These are phyloP conservation scores for Brachycybe producta DNA, from an alignment of 2,888 invertebrate genomes.

Conservation along the genomic window DNA sequence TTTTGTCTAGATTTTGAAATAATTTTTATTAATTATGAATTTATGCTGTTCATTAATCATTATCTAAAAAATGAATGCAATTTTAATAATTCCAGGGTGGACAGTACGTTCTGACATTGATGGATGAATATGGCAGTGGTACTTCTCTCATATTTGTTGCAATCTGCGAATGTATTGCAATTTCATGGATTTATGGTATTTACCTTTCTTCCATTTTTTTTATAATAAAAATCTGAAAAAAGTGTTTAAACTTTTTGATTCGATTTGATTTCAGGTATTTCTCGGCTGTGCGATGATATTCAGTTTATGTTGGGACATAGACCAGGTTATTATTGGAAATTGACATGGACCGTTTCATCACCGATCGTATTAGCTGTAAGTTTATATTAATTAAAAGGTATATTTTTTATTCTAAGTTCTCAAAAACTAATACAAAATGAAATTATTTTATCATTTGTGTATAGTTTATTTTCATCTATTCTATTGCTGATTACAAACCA, in stretches of 20 bases:
- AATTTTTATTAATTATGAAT: not conserved
- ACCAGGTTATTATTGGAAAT: constrained; percentile 34
- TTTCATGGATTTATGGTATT: constrained; percentile 60
- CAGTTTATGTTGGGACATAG: constrained; percentile 30
- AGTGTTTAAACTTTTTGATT: not conserved
- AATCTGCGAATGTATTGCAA: constrained; percentile 51
- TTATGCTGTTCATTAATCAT: not conserved
- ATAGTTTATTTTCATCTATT: constrained; percentile 27
- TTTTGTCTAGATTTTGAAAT: no score
- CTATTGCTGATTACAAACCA: constrained; percentile 22
- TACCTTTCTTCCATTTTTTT: not conserved
- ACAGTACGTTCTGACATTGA: constrained; percentile 55
- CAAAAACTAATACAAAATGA: not conserved
- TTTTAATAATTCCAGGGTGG: constrained; percentile 44
- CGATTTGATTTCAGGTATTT: constrained; percentile 9
- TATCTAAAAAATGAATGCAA: no score
- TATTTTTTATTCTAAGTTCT: not conserved
- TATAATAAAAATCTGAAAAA: no score
- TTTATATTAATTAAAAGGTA: not conserved
- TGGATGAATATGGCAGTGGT: constrained; percentile 56
- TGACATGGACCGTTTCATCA: constrained; percentile 35
- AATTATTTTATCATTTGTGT: not conserved
- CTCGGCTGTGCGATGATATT: constrained; percentile 26
- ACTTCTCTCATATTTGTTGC: constrained; percentile 50
- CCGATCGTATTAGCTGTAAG: constrained; percentile 33